Percentiles rank a stretch among this genome's conserved stretches.
These are phyloP conservation scores for Mythimna pallens DNA, from an alignment of 2,888 invertebrate genomes.

Conservation along the genomic window DNA sequence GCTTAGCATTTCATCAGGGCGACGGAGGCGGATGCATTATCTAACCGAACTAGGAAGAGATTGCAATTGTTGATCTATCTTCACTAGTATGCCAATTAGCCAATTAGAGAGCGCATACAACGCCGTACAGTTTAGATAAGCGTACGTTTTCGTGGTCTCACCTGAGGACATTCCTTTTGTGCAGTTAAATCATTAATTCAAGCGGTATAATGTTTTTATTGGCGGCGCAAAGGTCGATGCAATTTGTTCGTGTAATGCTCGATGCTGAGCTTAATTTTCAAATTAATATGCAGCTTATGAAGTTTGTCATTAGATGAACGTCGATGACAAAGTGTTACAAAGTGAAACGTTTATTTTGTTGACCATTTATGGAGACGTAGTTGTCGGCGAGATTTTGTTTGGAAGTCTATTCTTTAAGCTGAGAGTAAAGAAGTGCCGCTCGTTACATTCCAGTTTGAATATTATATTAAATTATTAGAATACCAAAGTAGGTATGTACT, in stretches of 20 bases:
- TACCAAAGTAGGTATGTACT: not conserved
- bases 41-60: slow-evolving; percentile 85
- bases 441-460: slow-evolving; percentile 14
- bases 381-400: slow-evolving; percentile 35
- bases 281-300: slow-evolving; percentile 74
- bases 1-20: slow-evolving; percentile 85
- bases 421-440: slow-evolving; percentile 25
- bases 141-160: slow-evolving; percentile 75
- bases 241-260: slow-evolving; percentile 70
- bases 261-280: slow-evolving; percentile 70
- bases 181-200: slow-evolving; percentile 62
- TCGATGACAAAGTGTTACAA: slow-evolving; percentile 76
- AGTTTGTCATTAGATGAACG: slow-evolving; percentile 77
- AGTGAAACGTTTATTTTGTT: slow-evolving; percentile 75
- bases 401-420: slow-evolving; percentile 26
- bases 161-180: slow-evolving; percentile 66
- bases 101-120: slow-evolving; percentile 88
- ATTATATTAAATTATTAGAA: slow-evolving; percentile 17
- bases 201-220: slow-evolving; percentile 56
- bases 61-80: slow-evolving; percentile 85
- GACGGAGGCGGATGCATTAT: slow-evolving; percentile 81
- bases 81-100: slow-evolving; percentile 89
- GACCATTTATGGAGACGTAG: slow-evolving; percentile 63
- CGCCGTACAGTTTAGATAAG: slow-evolving; percentile 79
- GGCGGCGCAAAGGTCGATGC: slow-evolving; percentile 59